Evolutionary conservation across 2,888 invertebrate genomes (phyloP).

Genomic region (Folsomia manolachei): DNA sequence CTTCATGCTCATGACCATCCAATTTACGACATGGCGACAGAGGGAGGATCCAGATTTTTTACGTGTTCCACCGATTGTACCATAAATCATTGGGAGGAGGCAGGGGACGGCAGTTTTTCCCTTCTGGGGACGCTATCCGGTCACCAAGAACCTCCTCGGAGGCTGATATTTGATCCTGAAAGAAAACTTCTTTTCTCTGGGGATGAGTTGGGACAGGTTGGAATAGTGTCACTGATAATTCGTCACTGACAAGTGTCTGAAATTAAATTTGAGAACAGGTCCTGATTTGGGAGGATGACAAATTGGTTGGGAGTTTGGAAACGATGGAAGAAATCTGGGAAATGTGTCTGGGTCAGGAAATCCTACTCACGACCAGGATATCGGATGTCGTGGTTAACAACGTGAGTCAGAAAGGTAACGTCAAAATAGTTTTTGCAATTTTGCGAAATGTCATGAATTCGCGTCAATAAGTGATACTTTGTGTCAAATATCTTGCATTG

Average conservation of each 20-base stretch:
- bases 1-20: conserved; percentile 63
- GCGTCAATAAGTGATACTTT: too few relatives aligned
- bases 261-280: too few relatives aligned
- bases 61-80: conserved; percentile 66
- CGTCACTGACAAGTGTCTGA: too few relatives aligned
- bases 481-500: too few relatives aligned
- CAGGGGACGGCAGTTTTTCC: conserved; percentile 21
- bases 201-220: conserved; percentile 65
- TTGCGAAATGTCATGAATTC: too few relatives aligned
- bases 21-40: conserved; percentile 62
- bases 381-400: conserved; percentile 63
- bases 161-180: conserved; percentile 52
- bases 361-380: conserved; percentile 64
- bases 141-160: conserved; percentile 48
- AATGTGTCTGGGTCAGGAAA: conserved; percentile 59
- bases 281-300: conserved; percentile 60
- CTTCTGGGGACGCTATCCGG: conserved; percentile 33
- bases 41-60: conserved; percentile 59
- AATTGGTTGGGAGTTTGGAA: conserved; percentile 58
- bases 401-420: conserved; percentile 58
- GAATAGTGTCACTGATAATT: too few relatives aligned
- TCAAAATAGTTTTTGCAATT: too few relatives aligned
- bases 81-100: conserved; percentile 52
- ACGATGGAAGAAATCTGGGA: conserved; percentile 66
- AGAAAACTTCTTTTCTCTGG: conserved; percentile 60